Percentiles rank a stretch among this genome's conserved stretches.
Conservation (phyloP, 2,888 invertebrate species). For the Euzetes globulus region DNA sequence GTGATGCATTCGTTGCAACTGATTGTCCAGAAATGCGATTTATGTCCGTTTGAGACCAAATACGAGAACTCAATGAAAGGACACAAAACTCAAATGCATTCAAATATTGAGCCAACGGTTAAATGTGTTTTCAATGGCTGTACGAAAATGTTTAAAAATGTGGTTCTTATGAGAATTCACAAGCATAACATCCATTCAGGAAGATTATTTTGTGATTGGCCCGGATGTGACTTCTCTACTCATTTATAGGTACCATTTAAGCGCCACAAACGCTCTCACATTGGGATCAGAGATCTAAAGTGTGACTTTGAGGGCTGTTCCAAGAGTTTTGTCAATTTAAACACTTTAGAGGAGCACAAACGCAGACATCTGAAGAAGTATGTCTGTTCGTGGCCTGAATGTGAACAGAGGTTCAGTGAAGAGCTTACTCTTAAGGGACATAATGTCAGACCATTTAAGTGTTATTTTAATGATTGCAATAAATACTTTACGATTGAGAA, state of each 20-base stretch:
- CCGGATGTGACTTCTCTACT: neutral
- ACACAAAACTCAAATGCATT: too few species aligned
- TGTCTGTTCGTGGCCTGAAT: neutral
- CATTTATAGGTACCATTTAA: neutral
- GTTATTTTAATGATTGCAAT: too few species aligned
- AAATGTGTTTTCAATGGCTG: too few species aligned
- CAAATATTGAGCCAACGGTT: too few species aligned
- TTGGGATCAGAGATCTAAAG: neutral
- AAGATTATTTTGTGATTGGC: neutral
- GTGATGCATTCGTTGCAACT: too few species aligned
- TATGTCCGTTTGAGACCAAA: too few species aligned
- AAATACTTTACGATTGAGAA: too few species aligned
- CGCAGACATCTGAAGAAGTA: neutral
- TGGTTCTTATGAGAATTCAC: too few species aligned
- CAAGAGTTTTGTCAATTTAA: neutral
- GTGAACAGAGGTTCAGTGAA: neutral
- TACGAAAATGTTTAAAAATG: too few species aligned
- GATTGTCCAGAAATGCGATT: too few species aligned
- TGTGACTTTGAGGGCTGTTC: neutral
- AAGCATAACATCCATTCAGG: too few species aligned
- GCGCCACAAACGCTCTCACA: neutral
- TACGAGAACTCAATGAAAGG: too few species aligned
- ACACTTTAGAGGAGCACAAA: neutral
- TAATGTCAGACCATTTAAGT: neutral
- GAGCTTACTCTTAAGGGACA: neutral